phyloP scores from a whole-genome alignment of 1,140 invertebrate genomes.

The Ceratosolen fusciceps region DNA sequence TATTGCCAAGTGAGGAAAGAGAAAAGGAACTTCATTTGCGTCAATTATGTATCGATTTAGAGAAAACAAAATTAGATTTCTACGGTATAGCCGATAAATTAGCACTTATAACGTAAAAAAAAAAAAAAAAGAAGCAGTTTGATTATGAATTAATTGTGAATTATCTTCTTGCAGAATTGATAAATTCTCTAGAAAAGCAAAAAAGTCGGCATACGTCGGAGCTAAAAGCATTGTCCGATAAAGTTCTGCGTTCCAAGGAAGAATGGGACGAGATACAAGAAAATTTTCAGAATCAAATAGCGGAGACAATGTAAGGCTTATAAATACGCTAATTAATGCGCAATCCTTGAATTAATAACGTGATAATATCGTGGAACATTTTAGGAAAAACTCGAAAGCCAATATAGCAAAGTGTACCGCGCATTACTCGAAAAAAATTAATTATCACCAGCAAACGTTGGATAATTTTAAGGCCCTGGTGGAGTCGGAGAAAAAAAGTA shows the following conservation, averaged over 20 bases:
- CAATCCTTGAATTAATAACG: neutral
- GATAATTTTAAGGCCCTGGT: slow-evolving; percentile 48
- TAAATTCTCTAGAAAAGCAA: slow-evolving; percentile 48
- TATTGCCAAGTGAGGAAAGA: slow-evolving; percentile 44
- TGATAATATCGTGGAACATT: neutral
- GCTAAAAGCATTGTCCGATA: neutral
- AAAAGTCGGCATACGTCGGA: slow-evolving; percentile 48
- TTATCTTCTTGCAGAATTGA: slow-evolving; percentile 46
- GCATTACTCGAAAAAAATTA: slow-evolving; percentile 13
- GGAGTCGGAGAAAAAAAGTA: slow-evolving; percentile 32
- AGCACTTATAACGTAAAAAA: too few relatives aligned
- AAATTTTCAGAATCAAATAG: slow-evolving; percentile 14
- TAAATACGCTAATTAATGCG: neutral
- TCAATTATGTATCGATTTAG: slow-evolving; percentile 41
- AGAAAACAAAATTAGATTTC: slow-evolving; percentile 34
- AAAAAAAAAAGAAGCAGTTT: neutral
- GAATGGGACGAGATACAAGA: slow-evolving; percentile 19
- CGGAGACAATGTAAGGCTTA: slow-evolving; percentile 1
- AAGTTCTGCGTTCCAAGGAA: neutral
- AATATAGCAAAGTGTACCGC: neutral
- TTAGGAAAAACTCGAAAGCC: slow-evolving; percentile 25
- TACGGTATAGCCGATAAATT: slow-evolving; percentile 29
- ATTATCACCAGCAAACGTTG: slow-evolving; percentile 22
- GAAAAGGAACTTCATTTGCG: slow-evolving; percentile 42
- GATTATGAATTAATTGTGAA: neutral